These are phyloP conservation scores for Aradophagus sp. DNA, from an alignment of 1,140 invertebrate genomes.

Conservation along the genomic window DNA sequence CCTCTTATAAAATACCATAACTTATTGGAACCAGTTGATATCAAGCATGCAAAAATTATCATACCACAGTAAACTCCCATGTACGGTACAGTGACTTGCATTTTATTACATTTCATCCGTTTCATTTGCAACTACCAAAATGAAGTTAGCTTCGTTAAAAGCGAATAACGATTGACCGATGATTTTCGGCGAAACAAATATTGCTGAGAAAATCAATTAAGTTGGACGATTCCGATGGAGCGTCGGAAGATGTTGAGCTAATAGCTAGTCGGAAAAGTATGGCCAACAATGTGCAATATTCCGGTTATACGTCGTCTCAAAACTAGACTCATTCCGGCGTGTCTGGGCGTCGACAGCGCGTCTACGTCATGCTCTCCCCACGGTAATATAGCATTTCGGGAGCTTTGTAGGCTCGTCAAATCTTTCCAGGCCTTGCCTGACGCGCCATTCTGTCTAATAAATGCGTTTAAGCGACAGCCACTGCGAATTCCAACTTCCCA, in stretches of 20 bases:
- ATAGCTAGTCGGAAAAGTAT: constrained; percentile 29
- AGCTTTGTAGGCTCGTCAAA: constrained; percentile 60
- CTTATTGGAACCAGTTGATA: too few relatives aligned
- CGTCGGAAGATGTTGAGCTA: constrained; percentile 7
- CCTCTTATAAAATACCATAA: too few relatives aligned
- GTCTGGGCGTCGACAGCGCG: constrained; percentile 45
- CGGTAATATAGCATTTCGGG: constrained; percentile 51
- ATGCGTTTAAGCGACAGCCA: constrained; percentile 42
- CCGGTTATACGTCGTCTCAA: constrained; percentile 27
- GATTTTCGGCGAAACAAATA: too few relatives aligned
- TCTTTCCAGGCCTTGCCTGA: constrained; percentile 40
- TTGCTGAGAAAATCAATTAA: not conserved
- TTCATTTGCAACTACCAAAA: too few relatives aligned
- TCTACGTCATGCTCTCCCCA: constrained; percentile 54
- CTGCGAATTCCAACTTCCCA: constrained; percentile 45
- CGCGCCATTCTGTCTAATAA: constrained; percentile 56
- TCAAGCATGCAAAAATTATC: too few relatives aligned
- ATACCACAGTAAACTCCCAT: too few relatives aligned
- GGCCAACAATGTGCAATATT: constrained; percentile 42
- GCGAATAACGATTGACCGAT: not conserved
- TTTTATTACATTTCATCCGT: too few relatives aligned
- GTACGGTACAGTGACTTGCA: too few relatives aligned
- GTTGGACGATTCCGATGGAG: too few relatives aligned
- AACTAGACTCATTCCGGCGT: constrained; percentile 40
- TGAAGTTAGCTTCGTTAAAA: too few relatives aligned